phyloP scores from a whole-genome alignment of 2,888 invertebrate species.

The Metellina segmentata region DNA sequence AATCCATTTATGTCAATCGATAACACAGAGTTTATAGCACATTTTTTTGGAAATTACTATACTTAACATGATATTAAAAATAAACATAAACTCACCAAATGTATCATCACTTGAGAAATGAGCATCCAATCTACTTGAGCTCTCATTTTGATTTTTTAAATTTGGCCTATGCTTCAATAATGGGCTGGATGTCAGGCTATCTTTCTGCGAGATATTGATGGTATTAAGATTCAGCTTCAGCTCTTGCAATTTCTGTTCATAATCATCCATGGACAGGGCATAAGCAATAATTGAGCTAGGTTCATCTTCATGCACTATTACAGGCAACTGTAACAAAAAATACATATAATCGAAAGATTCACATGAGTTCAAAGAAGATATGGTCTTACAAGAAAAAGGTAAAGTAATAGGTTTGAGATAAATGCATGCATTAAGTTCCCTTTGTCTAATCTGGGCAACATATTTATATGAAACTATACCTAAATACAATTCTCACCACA shows the following conservation, averaged over 20 bases:
- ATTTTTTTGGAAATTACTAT: too few relatives aligned
- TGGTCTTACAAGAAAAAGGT: background rate
- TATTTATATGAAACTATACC: too few relatives aligned
- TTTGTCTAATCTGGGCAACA: background rate
- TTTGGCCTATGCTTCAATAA: constrained; percentile 65
- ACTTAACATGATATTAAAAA: too few relatives aligned
- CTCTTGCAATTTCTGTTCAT: constrained; percentile 85
- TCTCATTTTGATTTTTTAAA: constrained; percentile 55
- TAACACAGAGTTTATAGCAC: too few relatives aligned
- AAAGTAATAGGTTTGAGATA: constrained; percentile 7
- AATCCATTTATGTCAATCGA: too few relatives aligned
- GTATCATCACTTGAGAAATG: constrained; percentile 65
- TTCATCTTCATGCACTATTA: constrained; percentile 90
- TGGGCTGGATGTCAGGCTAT: constrained; percentile 75
- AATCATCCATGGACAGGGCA: constrained; percentile 87
- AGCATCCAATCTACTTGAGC: constrained; percentile 32
- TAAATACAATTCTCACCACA: too few relatives aligned
- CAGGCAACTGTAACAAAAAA: constrained; percentile 71
- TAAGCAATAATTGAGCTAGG: constrained; percentile 93
- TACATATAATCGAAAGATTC: background rate
- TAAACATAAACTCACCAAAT: constrained; percentile 33
- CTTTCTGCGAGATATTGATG: constrained; percentile 64
- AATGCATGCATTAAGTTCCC: background rate
- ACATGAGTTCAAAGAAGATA: background rate
- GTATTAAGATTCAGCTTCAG: constrained; percentile 77